A percentile compares a stretch with the other conserved stretches of the same genome.
Conservation (phyloP, 2,113 vertebrate genomes). For the Mirza zaza region DNA sequence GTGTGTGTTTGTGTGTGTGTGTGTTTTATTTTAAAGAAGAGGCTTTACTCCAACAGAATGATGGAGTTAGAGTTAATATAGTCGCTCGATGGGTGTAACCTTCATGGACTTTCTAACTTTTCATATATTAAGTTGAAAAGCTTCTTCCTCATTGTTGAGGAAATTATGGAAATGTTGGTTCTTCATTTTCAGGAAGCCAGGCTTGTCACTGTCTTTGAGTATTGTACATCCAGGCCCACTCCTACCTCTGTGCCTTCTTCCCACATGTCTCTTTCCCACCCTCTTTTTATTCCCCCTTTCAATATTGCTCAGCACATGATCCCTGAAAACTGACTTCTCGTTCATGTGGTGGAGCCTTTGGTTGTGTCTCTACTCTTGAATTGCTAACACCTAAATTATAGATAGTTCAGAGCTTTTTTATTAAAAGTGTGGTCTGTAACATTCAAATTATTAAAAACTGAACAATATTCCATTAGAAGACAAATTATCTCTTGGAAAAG, state of each 20-base stretch:
- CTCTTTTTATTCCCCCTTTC: rapidly evolving
- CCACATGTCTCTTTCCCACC: not conserved
- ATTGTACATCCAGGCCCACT: no score
- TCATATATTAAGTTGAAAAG: not conserved
- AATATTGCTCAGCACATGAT: no score
- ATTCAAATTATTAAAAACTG: not conserved
- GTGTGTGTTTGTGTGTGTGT: no score
- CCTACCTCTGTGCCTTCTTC: not conserved
- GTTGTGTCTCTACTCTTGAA: not conserved
- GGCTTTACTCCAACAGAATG: not conserved
- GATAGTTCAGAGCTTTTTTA: not conserved
- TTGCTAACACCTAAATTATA: not conserved
- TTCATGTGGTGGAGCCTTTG: no score
- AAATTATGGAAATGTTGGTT: not conserved
- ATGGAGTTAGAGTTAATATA: not conserved
- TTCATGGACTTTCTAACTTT: not conserved
- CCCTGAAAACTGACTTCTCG: not conserved
- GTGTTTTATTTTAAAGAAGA: not conserved
- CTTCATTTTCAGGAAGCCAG: not conserved
- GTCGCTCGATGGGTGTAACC: not conserved
- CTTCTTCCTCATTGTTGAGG: not conserved
- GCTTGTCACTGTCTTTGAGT: rapidly evolving
- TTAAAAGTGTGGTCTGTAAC: not conserved
- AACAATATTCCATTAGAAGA: not conserved
- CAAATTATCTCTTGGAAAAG: constrained; percentile 9